A percentile compares a stretch with the other conserved stretches of the same genome.
Conservation (phyloP, 2,113 vertebrate species). For the Cyphomyrus discorhynchus region DNA sequence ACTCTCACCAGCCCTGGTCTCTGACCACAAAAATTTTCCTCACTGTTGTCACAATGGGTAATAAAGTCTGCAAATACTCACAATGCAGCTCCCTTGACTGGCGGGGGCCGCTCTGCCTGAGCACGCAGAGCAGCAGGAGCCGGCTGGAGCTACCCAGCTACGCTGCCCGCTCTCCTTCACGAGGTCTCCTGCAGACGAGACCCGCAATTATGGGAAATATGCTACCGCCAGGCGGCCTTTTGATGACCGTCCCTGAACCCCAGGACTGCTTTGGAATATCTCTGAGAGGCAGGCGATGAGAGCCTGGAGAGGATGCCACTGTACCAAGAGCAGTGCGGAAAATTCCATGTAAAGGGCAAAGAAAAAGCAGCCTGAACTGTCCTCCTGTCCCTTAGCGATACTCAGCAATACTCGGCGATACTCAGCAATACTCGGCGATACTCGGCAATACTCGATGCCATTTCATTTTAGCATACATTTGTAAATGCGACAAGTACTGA, state of each 20-base stretch:
- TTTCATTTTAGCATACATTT: background rate
- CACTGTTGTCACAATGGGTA: background rate
- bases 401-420: too few relatives aligned
- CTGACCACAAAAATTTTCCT: background rate
- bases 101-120: background rate
- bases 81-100: background rate
- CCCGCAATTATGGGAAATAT: background rate
- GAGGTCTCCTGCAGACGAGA: background rate
- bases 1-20: background rate
- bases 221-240: background rate
- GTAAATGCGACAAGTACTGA: background rate
- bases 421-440: background rate
- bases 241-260: background rate
- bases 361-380: background rate
- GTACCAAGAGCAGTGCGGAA: background rate
- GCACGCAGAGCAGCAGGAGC: background rate
- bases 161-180: background rate
- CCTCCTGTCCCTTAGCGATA: background rate
- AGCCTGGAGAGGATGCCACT: background rate
- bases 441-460: background rate
- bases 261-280: background rate
- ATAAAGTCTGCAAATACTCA: background rate
- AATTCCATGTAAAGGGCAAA: background rate
- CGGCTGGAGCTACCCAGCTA: background rate
- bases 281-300: background rate